Base-by-base conservation (phyloP, 2,888 invertebrate species). In the Lasiommata megera region DNA sequence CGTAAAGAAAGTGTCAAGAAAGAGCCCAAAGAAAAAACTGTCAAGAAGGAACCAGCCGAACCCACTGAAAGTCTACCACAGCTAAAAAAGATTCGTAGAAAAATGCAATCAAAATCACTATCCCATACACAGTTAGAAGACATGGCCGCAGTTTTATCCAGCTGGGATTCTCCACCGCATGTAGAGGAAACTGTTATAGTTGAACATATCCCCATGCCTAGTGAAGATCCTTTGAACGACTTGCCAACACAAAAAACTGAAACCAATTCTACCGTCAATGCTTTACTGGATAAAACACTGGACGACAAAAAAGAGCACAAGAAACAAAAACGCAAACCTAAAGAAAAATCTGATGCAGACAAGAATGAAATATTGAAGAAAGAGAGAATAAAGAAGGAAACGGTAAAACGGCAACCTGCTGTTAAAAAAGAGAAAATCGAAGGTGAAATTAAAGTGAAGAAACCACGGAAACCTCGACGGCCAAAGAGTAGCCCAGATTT, bases 141-240 rank as follows among this genome's bases (percentile, higher is more conserved):
- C 12, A 82, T 88, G 84, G 78, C 80, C 6, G 80, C 80, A 29
- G 68, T 82, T 1, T 58, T 88, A 1, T 82, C 85, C 0, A 82
- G 76, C 55, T 89, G 86, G 84, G 83, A 88, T 0, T 84, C 88
- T 0, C 84, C 84, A 3, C 82, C 84, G 1, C 83, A 85, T 55
- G 73, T 76, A 31, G 77, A 75, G 34, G 54, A 54, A 17, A 17
- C 37, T 12, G 58, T 43, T 14, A 63, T 68, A 37, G 63, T 68
- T 7, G 73, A 70, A 6, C 69, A 72, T 37, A 70, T 73, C 1
- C 47, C 73, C 1, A 73, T 69, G 18, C 65, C 74, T 6, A 47
- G 56, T 1, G 54, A 55, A 51, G 56, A 56, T 18, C 60, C 60
- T 56, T 61, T 44, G 48, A 64, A 65, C 53, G 59, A 61, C 40